Evolutionary conservation across 2,797 vertebrate species (phyloP).

Genomic region (Eremophila alpestris): DNA sequence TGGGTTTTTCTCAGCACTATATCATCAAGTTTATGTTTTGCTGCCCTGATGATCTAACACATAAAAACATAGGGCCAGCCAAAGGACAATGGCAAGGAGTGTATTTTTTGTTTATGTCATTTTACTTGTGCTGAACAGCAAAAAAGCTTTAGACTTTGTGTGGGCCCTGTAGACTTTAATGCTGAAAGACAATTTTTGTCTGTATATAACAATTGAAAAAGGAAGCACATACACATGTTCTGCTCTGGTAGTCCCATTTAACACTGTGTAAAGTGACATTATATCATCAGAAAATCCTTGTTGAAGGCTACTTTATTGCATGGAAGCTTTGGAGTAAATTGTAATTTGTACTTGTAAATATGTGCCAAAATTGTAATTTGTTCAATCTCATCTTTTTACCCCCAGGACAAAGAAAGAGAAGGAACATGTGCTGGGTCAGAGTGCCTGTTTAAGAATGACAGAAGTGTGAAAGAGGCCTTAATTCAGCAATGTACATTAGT

Average conservation of each 20-base stretch:
- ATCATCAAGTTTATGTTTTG: not conserved
- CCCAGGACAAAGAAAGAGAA: not conserved
- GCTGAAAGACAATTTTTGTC: not conserved
- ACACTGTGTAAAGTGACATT: not conserved
- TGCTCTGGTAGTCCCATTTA: not conserved
- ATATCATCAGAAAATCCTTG: not conserved
- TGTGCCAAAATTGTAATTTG: not conserved
- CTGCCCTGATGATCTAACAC: constrained; percentile 7
- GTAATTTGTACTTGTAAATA: not conserved
- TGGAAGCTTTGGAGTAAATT: not conserved
- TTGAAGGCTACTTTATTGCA: not conserved
- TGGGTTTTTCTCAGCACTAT: not conserved
- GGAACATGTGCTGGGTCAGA: not conserved
- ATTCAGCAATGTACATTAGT: not conserved
- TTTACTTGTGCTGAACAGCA: not conserved
- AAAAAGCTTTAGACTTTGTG: not conserved
- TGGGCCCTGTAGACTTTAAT: not conserved
- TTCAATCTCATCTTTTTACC: not conserved
- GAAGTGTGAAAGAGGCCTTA: not conserved
- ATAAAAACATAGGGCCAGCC: not conserved
- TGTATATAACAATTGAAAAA: not conserved
- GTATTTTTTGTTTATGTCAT: not conserved
- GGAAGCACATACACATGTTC: not conserved
- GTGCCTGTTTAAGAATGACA: not conserved
- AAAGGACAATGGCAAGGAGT: not conserved